A percentile compares a stretch with the other conserved stretches of the same genome.
Conservation (phyloP, 2,113 vertebrate genomes). For the Heteronetta atricapilla region DNA sequence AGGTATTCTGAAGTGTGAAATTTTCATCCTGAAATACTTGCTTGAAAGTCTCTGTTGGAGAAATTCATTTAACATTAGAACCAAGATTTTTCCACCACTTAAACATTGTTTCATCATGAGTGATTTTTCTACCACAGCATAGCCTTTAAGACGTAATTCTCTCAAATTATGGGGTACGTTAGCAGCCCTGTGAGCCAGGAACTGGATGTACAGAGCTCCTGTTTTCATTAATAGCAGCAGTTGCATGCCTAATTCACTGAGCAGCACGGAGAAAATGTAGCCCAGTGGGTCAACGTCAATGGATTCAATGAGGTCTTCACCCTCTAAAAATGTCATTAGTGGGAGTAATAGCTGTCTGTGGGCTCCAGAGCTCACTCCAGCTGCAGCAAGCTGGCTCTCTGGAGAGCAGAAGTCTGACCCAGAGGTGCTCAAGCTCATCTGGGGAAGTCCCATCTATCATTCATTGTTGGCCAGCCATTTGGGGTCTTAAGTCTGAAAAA, state of each 20-base stretch:
- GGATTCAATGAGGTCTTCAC: conserved; percentile 56
- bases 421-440: neutral
- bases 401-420: neutral
- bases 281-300: conserved; percentile 50
- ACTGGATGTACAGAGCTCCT: conserved; percentile 50
- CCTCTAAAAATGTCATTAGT: conserved; percentile 67
- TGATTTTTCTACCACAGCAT: conserved; percentile 20
- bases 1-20: conserved; percentile 17
- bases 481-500: neutral
- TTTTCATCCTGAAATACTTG: conserved; percentile 40
- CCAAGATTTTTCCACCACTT: conserved; percentile 39
- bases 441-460: neutral
- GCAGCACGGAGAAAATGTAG: conserved; percentile 37
- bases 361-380: neutral
- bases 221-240: conserved; percentile 55
- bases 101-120: conserved; percentile 34
- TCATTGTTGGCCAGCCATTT: neutral
- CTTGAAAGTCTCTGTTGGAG: neutral
- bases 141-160: conserved; percentile 59
- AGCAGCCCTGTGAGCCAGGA: conserved; percentile 29
- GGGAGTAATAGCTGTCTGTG: conserved; percentile 37
- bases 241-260: conserved; percentile 55
- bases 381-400: neutral
- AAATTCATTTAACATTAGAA: conserved; percentile 45
- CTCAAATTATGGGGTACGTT: conserved; percentile 57